A percentile compares a stretch with the other conserved stretches of the same genome.
Conservation (phyloP, 2,888 invertebrate genomes). For the Tachina lurida region DNA sequence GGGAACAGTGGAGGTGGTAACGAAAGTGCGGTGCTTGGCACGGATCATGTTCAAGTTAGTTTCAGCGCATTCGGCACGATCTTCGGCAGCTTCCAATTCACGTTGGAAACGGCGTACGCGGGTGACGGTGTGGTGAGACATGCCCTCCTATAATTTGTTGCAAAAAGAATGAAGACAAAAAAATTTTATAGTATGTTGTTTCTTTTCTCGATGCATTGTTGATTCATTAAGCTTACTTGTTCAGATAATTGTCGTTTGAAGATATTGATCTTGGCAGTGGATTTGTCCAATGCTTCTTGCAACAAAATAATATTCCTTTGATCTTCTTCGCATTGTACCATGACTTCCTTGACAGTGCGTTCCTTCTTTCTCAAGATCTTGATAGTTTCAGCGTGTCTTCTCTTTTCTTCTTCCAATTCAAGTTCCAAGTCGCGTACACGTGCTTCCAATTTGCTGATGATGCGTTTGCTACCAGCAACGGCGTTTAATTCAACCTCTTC, state of each 20-base stretch:
- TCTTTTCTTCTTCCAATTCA: constrained; percentile 97
- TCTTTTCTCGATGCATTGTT: background rate
- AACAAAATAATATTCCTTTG: constrained; percentile 96
- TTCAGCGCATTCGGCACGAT: constrained; percentile 97
- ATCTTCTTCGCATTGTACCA: constrained; percentile 98
- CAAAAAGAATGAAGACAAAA: background rate
- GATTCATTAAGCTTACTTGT: constrained; percentile 85
- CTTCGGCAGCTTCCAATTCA: constrained; percentile 98
- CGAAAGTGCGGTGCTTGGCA: constrained; percentile 99
- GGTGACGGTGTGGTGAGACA: constrained; percentile 95
- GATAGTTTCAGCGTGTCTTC: constrained; percentile 98
- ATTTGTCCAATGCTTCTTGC: constrained; percentile 95
- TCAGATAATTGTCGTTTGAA: constrained; percentile 98
- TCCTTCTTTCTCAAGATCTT: constrained; percentile 99
- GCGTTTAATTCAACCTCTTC: constrained; percentile 99
- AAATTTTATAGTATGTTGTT: background rate
- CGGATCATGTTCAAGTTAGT: constrained; percentile 97
- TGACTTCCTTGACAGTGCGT: constrained; percentile 96
- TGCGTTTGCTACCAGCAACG: constrained; percentile 97
- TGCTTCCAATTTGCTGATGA: constrained; percentile 98
- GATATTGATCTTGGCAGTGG: constrained; percentile 93
- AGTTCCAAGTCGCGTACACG: constrained; percentile 97
- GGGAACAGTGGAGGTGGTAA: constrained; percentile 96
- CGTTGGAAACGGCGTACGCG: constrained; percentile 99
- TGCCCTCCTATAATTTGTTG: constrained; percentile 88